Conservation (phyloP, 2,888 invertebrate species). For the Orchesellides sinensis region DNA sequence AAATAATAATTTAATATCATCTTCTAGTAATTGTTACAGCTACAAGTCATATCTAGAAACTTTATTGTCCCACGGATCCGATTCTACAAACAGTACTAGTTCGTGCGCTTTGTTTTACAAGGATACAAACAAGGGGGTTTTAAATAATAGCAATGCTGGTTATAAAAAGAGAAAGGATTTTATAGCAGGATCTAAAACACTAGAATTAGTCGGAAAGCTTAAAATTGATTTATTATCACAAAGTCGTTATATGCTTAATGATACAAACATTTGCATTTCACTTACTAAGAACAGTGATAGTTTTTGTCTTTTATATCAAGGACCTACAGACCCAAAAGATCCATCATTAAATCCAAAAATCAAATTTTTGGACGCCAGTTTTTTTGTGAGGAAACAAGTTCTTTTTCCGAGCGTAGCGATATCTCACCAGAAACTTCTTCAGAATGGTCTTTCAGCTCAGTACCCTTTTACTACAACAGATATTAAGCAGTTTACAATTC, state of each 20-base stretch:
- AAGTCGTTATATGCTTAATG: conserved; percentile 46
- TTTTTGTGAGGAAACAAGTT: conserved; percentile 71
- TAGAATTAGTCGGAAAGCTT: conserved; percentile 42
- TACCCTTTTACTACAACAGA: conserved; percentile 67
- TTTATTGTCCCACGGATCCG: conserved; percentile 23
- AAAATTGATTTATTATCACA: conserved; percentile 35
- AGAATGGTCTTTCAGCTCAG: conserved; percentile 58
- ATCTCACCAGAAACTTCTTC: conserved; percentile 67
- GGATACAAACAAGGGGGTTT: conserved; percentile 19
- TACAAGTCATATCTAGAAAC: conserved; percentile 60
- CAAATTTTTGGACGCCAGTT: conserved; percentile 65
- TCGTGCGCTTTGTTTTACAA: conserved; percentile 41
- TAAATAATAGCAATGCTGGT: conserved; percentile 11
- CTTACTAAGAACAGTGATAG: conserved; percentile 41
- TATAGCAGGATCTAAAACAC: background rate
- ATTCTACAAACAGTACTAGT: background rate
- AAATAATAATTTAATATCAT: conserved; percentile 31
- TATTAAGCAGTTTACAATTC: conserved; percentile 70
- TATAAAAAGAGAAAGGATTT: conserved; percentile 8
- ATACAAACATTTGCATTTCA: conserved; percentile 26
- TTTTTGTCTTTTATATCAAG: conserved; percentile 9
- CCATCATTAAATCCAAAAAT: conserved; percentile 51
- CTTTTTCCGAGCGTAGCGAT: conserved; percentile 66
- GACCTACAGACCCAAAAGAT: background rate
- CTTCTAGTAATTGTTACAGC: conserved; percentile 47